These are phyloP conservation scores for Pseudochaenichthys georgianus DNA, from an alignment of 2,797 vertebrate species.

Conservation along the genomic window DNA sequence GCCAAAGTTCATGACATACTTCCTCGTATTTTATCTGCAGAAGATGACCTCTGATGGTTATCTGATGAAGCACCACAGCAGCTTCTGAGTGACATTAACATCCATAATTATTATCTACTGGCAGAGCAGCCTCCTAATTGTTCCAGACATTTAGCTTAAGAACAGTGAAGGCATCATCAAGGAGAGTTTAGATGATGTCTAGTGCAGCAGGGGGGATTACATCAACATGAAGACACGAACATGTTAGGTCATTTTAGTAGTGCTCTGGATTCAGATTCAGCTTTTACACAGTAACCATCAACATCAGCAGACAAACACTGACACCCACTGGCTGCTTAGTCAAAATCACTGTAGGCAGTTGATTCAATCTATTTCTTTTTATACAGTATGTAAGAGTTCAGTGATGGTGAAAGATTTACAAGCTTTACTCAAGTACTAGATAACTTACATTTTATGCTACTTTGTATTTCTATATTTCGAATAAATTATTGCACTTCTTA, in stretches of 20 bases:
- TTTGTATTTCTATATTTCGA: neutral
- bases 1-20: conserved; percentile 23
- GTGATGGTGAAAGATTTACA: neutral
- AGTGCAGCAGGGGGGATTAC: neutral
- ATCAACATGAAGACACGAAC: neutral
- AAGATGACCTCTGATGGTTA: neutral
- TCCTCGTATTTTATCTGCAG: neutral
- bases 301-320: conserved; percentile 34
- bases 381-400: neutral
- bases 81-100: conserved; percentile 24
- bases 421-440: neutral
- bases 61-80: conserved; percentile 1
- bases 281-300: neutral
- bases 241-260: neutral
- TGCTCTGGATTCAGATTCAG: conserved; percentile 1
- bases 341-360: neutral
- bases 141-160: neutral
- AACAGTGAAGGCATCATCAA: conserved; percentile 7
- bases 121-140: conserved; percentile 18
- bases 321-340: conserved; percentile 37
- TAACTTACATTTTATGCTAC: neutral
- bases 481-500: neutral
- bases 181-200: neutral
- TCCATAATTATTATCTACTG: conserved; percentile 9
- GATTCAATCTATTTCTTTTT: neutral